Evolutionary conservation across 2,113 vertebrate genomes (phyloP).

Genomic region (Taurulus bubalis): DNA sequence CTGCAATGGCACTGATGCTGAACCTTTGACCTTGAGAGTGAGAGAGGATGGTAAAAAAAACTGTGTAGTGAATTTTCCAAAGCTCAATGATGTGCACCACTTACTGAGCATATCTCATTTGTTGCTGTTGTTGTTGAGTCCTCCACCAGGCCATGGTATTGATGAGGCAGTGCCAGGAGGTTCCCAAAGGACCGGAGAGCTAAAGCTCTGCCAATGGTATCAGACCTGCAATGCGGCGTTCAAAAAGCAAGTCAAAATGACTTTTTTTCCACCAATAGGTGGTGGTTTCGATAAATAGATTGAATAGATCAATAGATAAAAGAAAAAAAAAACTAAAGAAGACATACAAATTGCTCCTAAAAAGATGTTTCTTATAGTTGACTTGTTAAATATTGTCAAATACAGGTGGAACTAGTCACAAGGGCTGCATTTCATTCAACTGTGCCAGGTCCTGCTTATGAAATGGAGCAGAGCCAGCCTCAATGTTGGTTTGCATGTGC

Average conservation of each 20-base stretch:
- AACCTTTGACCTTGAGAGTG: neutral
- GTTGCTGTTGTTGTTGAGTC: slow-evolving; percentile 8
- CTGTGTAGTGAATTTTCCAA: neutral
- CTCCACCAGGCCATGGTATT: slow-evolving; percentile 19
- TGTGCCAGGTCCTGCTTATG: neutral
- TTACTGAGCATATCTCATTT: neutral
- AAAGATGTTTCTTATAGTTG: neutral
- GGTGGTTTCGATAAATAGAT: neutral
- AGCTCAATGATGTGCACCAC: neutral
- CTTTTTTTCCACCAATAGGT: too few relatives aligned
- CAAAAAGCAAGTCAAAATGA: neutral
- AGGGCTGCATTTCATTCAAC: slow-evolving; percentile 5
- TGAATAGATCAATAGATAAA: neutral
- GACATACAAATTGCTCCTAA: neutral
- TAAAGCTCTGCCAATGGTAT: slow-evolving; percentile 38
- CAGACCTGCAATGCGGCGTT: slow-evolving; percentile 47
- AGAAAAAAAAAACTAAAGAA: neutral
- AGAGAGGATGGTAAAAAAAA: neutral
- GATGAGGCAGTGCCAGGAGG: slow-evolving; percentile 26
- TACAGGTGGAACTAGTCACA: neutral
- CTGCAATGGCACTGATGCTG: neutral
- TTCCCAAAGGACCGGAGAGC: slow-evolving; percentile 30
- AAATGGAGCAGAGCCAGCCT: neutral
- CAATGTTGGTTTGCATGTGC: neutral
- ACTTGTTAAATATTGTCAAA: slow-evolving; percentile 1